Evolutionary conservation across 2,797 vertebrate species (phyloP).

Genomic region (Cottoperca gobio): DNA sequence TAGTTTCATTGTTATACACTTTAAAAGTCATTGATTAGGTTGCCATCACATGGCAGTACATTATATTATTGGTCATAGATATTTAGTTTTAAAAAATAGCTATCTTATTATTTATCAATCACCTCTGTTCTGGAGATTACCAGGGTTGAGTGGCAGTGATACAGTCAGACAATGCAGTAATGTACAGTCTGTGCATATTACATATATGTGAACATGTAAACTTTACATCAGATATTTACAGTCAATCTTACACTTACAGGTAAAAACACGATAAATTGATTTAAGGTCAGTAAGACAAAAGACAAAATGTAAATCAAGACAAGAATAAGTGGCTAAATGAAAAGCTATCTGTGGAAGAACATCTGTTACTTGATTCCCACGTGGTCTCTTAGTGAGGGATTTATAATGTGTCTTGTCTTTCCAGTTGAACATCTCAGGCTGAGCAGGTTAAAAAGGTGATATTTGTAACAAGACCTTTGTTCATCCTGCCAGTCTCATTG

Average conservation of each 20-base stretch:
- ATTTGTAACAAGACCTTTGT: slow-evolving; percentile 41
- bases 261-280: slow-evolving; percentile 35
- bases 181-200: neutral
- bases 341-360: slow-evolving; percentile 30
- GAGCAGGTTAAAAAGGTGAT: slow-evolving; percentile 35
- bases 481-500: slow-evolving; percentile 32
- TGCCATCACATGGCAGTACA: neutral
- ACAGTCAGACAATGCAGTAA: slow-evolving; percentile 1
- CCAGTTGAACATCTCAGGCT: slow-evolving; percentile 21
- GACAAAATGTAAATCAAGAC: slow-evolving; percentile 43
- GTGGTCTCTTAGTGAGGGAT: slow-evolving; percentile 16
- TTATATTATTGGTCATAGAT: neutral
- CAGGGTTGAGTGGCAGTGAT: neutral
- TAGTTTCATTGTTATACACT: slow-evolving; percentile 13
- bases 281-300: slow-evolving; percentile 20
- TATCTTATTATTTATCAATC: slow-evolving; percentile 24
- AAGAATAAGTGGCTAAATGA: slow-evolving; percentile 31
- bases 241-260: slow-evolving; percentile 24
- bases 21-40: neutral
- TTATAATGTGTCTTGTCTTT: slow-evolving; percentile 23
- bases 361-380: slow-evolving; percentile 21
- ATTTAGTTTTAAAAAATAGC: neutral
- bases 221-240: slow-evolving; percentile 48
- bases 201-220: slow-evolving; percentile 41
- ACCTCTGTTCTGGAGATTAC: neutral